phyloP scores from a whole-genome alignment of 2,797 vertebrate genomes.

The Acipenser transmontanus region DNA sequence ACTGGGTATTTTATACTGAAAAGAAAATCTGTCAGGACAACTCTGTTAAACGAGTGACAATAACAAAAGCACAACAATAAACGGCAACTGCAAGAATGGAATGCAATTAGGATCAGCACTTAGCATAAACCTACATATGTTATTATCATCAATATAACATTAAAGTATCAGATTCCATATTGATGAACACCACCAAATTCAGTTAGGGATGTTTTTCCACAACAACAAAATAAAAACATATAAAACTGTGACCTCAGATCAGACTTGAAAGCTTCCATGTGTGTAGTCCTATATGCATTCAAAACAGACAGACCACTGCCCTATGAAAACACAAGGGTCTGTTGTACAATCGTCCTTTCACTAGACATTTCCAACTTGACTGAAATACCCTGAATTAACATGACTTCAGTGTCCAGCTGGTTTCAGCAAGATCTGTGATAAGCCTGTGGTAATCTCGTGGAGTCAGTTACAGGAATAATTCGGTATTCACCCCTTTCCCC shows the following conservation, averaged over 20 bases:
- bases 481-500: no score
- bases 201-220: no score
- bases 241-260: background rate
- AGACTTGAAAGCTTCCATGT: background rate
- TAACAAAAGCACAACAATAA: no score
- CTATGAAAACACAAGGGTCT: background rate
- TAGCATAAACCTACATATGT: no score
- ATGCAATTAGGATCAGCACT: no score
- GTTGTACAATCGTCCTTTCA: background rate
- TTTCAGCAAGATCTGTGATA: constrained; percentile 7
- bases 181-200: no score
- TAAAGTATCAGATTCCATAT: no score
- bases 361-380: background rate
- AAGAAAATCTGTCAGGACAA: no score
- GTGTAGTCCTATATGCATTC: background rate
- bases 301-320: constrained; percentile 2
- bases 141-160: no score
- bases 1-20: no score
- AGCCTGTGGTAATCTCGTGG: constrained; percentile 6
- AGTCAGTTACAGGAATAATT: constrained; percentile 13
- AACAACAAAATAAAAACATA: background rate
- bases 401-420: constrained; percentile 1
- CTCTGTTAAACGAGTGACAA: no score
- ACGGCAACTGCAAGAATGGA: no score
- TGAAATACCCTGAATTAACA: background rate